These are phyloP conservation scores for Harmothoe impar DNA, from an alignment of 2,888 invertebrate species.

Conservation along the genomic window DNA sequence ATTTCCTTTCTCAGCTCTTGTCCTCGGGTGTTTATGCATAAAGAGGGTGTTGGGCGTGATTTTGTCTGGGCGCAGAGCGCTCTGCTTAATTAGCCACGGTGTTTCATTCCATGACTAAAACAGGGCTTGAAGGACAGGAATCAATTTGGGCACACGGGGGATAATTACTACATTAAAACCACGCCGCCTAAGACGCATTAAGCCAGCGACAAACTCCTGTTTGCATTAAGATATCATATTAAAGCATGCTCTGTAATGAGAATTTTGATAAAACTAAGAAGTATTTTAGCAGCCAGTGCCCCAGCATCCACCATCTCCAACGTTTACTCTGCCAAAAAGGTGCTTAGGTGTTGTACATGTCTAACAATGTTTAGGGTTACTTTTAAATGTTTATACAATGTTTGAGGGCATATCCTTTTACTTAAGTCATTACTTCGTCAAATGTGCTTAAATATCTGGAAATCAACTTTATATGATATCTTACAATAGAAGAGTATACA, in stretches of 20 bases:
- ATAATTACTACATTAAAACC: slow-evolving; percentile 51
- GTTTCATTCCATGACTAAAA: slow-evolving; percentile 56
- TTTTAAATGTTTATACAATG: no score
- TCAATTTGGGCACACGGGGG: slow-evolving; percentile 14
- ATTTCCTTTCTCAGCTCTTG: neutral
- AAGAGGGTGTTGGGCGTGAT: slow-evolving; percentile 24
- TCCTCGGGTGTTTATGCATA: slow-evolving; percentile 10
- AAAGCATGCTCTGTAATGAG: slow-evolving; percentile 3
- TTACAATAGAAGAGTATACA: no score
- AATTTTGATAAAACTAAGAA: slow-evolving; percentile 35
- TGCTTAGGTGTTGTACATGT: no score
- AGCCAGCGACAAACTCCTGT: slow-evolving; percentile 54
- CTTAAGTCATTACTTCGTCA: no score
- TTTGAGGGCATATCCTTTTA: no score
- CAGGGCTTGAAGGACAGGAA: slow-evolving; percentile 34
- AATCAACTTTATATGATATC: no score
- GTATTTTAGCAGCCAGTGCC: neutral
- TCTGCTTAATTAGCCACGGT: slow-evolving; percentile 35
- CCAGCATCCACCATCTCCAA: neutral
- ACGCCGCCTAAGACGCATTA: slow-evolving; percentile 52
- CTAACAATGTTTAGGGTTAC: no score
- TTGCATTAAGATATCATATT: slow-evolving; percentile 58
- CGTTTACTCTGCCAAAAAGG: neutral
- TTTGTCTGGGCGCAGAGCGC: neutral
- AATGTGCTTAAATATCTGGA: no score